A percentile compares a stretch with the other conserved stretches of the same genome.
Conservation (phyloP, 2,113 vertebrate genomes). For the Corythaixoides concolor region DNA sequence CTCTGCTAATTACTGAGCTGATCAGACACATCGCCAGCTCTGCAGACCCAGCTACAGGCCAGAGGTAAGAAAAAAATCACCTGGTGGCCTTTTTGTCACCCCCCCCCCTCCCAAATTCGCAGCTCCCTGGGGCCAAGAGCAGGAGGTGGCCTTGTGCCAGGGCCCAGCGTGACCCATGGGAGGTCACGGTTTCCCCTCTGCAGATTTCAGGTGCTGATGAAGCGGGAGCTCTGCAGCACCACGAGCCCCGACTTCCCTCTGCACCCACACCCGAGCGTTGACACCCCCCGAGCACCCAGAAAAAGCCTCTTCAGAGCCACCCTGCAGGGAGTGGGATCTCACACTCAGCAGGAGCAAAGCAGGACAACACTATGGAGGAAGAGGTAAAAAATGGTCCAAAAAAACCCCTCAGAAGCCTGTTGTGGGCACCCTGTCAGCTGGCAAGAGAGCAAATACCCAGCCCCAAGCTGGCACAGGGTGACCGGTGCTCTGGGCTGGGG, state of each 20-base stretch:
- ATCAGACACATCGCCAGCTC: neutral
- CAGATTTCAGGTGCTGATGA: neutral
- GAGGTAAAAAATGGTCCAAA: neutral
- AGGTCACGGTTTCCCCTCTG: neutral
- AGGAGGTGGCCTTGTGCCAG: neutral
- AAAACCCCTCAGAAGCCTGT: neutral
- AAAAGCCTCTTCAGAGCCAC: neutral
- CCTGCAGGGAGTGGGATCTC: neutral
- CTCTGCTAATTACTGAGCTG: too few species aligned
- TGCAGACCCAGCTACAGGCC: neutral
- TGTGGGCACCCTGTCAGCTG: neutral
- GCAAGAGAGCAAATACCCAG: neutral
- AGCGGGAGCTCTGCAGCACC: neutral
- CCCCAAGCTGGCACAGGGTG: neutral
- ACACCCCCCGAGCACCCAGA: neutral
- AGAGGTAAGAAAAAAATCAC: rapidly evolving
- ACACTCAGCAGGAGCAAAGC: rapidly evolving
- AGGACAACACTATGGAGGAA: rapidly evolving
- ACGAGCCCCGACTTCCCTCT: neutral
- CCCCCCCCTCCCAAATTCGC: rapidly evolving
- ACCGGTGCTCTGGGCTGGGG: rapidly evolving
- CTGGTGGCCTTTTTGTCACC: rapidly evolving
- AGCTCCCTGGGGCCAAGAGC: neutral
- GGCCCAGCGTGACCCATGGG: neutral
- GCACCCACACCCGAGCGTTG: rapidly evolving